Percentiles rank a stretch among this genome's conserved stretches.
Conservation (phyloP, 2,113 vertebrate species). For the Callocephalon fimbriatum region DNA sequence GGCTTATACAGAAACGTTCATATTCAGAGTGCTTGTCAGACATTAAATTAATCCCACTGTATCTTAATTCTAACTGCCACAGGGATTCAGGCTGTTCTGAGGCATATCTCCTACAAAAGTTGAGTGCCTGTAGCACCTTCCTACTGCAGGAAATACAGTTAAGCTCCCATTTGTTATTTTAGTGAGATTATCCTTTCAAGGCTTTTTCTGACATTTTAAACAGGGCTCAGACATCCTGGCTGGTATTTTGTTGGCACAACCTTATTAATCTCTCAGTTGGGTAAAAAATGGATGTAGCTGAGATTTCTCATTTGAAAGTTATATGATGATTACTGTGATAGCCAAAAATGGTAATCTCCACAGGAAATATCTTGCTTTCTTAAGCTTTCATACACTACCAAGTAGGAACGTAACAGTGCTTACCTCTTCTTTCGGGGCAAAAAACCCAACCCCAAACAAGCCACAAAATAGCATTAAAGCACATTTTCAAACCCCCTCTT, state of each 20-base stretch:
- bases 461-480: neutral
- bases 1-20: neutral
- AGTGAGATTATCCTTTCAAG: neutral
- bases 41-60: constrained; percentile 34
- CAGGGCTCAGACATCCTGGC: neutral
- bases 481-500: neutral
- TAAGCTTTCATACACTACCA: neutral
- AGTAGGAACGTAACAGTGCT: neutral
- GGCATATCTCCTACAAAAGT: neutral
- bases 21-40: constrained; percentile 38
- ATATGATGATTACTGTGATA: neutral
- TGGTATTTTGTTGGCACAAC: neutral
- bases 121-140: neutral
- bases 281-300: neutral
- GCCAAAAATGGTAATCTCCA: neutral
- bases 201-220: neutral
- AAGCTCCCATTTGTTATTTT: neutral
- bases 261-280: neutral
- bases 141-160: neutral
- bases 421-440: neutral
- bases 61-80: constrained; percentile 45
- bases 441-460: neutral
- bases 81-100: neutral
- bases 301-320: neutral
- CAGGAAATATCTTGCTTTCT: neutral